These are phyloP conservation scores for Mythimna pallens DNA, from an alignment of 2,888 invertebrate species.

Conservation along the genomic window DNA sequence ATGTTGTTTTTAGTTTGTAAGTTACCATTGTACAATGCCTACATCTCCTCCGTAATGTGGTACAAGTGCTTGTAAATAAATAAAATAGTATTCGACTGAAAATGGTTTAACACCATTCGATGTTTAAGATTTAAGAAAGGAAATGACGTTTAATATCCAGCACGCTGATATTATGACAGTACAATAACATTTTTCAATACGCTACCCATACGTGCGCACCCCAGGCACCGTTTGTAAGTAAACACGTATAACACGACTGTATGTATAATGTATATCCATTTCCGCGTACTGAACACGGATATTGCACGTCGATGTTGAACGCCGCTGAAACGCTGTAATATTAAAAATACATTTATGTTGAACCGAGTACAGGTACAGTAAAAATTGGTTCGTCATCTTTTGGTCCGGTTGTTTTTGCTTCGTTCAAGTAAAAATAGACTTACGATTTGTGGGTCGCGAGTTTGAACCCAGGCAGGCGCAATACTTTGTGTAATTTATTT, in stretches of 20 bases:
- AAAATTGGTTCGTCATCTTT: neutral
- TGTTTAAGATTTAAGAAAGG: too few relatives aligned
- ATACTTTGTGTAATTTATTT: too few relatives aligned
- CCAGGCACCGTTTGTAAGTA: neutral
- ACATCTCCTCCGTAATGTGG: too few relatives aligned
- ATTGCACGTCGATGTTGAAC: constrained; percentile 37
- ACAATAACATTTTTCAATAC: neutral
- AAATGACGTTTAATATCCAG: too few relatives aligned
- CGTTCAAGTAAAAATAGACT: too few relatives aligned
- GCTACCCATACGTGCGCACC: neutral
- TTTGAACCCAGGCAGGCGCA: too few relatives aligned
- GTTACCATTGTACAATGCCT: too few relatives aligned
- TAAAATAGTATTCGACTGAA: too few relatives aligned
- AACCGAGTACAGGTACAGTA: neutral
- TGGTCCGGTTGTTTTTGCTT: neutral
- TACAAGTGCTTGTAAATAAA: too few relatives aligned
- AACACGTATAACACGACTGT: neutral
- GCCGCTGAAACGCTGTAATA: constrained; percentile 18
- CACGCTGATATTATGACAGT: neutral
- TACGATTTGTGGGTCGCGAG: too few relatives aligned
- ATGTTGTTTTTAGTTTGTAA: too few relatives aligned
- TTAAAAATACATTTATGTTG: constrained; percentile 37
- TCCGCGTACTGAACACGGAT: constrained; percentile 40
- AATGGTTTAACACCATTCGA: too few relatives aligned
- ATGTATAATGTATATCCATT: constrained; percentile 34